These are phyloP conservation scores for Acanthurus lineatus DNA, from an alignment of 2,797 vertebrate genomes.

Conservation along the genomic window DNA sequence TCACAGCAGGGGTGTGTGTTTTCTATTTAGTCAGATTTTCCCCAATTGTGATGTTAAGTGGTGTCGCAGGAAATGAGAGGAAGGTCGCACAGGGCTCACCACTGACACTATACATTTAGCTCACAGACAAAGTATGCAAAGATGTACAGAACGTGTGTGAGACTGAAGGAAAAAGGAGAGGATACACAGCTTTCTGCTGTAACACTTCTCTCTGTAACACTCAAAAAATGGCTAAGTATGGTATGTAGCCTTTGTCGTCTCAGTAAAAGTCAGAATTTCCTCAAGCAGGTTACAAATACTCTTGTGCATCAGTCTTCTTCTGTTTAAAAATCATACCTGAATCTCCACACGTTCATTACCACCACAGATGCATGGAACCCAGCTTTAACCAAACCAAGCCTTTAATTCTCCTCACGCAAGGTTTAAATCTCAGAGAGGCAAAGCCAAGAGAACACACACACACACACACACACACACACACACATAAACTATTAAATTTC, in stretches of 20 bases:
- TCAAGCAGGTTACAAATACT: not conserved
- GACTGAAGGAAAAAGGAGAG: not conserved
- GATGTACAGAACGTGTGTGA: slow-evolving; percentile 1
- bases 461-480: not conserved
- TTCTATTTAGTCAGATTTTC: slow-evolving; percentile 49
- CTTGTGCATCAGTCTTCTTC: not conserved
- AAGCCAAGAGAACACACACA: not conserved
- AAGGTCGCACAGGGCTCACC: not conserved
- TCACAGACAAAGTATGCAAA: not conserved
- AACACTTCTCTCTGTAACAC: not conserved
- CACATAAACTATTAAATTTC: slow-evolving; percentile 1
- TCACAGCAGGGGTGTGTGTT: slow-evolving; percentile 25
- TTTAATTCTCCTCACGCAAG: too few species aligned
- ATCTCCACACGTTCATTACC: not conserved
- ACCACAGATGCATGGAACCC: not conserved
- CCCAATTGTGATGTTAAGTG: slow-evolving; percentile 28
- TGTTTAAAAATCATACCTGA: not conserved
- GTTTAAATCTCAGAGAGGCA: too few species aligned
- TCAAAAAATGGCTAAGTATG: not conserved
- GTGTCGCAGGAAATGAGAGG: slow-evolving; percentile 33
- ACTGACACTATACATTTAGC: not conserved
- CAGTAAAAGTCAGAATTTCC: not conserved
- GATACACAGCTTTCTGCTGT: not conserved
- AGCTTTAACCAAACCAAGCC: not conserved
- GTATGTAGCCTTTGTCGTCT: not conserved